Conservation (phyloP, 2,113 vertebrate species). For the Onychorhynchus coronatus region DNA sequence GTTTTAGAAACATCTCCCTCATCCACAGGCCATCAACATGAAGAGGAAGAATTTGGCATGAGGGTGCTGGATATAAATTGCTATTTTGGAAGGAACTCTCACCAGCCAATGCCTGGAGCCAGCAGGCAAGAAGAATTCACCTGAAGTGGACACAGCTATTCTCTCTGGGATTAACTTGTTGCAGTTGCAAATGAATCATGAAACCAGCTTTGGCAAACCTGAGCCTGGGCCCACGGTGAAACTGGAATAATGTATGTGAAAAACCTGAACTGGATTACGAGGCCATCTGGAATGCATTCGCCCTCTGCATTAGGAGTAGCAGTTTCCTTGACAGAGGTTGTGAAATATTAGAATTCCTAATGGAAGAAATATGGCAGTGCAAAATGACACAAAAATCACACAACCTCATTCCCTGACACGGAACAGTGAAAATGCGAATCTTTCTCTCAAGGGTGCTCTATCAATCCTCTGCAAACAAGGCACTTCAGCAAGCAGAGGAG, state of each 20-base stretch:
- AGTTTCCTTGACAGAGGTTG: conserved; percentile 64
- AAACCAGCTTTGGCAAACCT: conserved; percentile 42
- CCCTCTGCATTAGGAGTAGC: conserved; percentile 44
- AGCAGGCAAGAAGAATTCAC: conserved; percentile 39
- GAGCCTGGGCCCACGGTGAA: background rate
- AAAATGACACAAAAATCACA: conserved; percentile 69
- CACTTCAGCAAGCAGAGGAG: conserved; percentile 32
- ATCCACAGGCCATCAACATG: background rate
- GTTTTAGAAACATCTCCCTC: conserved; percentile 16
- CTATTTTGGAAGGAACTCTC: conserved; percentile 17
- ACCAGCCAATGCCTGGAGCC: conserved; percentile 7
- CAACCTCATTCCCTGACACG: conserved; percentile 56
- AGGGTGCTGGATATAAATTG: conserved; percentile 24
- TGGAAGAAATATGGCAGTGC: conserved; percentile 66
- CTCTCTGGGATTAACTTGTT: conserved; percentile 51
- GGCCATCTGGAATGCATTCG: conserved; percentile 55
- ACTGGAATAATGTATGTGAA: conserved; percentile 56
- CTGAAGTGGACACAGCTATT: conserved; percentile 28
- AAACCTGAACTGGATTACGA: conserved; percentile 61
- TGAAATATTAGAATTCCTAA: conserved; percentile 70
- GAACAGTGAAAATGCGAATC: conserved; percentile 60
- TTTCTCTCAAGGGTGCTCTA: conserved; percentile 57
- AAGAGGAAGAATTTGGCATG: conserved; percentile 6
- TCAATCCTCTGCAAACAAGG: conserved; percentile 59
- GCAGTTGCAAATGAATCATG: conserved; percentile 57